A percentile compares a stretch with the other conserved stretches of the same genome.
phyloP scores from a whole-genome alignment of 2,113 vertebrate genomes.

The Australoheros scitulus region DNA sequence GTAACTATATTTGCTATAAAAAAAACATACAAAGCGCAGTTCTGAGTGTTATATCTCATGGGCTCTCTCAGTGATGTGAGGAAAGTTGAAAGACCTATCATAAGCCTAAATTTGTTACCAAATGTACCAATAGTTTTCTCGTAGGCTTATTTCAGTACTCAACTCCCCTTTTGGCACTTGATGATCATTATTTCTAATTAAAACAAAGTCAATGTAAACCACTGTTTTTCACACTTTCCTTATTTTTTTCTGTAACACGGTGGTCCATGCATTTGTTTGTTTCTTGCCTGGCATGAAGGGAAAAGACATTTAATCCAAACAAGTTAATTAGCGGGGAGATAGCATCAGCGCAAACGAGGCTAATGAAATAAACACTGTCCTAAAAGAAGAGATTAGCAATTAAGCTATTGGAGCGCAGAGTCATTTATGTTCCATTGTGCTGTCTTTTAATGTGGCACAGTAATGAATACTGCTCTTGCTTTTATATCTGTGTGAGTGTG shows the following conservation, averaged over 20 bases:
- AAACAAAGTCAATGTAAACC: not conserved
- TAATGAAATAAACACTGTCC: slow-evolving; percentile 75
- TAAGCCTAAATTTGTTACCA: not conserved
- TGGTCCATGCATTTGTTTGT: slow-evolving; percentile 33
- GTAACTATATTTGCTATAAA: not conserved
- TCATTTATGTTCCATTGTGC: slow-evolving; percentile 64
- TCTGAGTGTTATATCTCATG: not conserved
- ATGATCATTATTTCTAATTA: not conserved
- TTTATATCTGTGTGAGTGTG: not conserved
- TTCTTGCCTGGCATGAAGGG: slow-evolving; percentile 21
- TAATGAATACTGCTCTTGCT: slow-evolving; percentile 48
- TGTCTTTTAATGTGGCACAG: slow-evolving; percentile 60
- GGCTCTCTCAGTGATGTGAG: not conserved
- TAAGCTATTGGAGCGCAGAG: slow-evolving; percentile 61
- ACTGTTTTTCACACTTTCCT: not conserved
- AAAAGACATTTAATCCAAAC: slow-evolving; percentile 65
- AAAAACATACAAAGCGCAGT: not conserved
- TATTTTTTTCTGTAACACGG: not conserved
- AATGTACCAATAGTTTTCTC: not conserved
- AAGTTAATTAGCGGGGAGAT: slow-evolving; percentile 74
- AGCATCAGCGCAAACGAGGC: slow-evolving; percentile 50
- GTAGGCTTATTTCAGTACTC: not conserved
- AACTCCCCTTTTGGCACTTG: not conserved
- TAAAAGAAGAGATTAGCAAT: slow-evolving; percentile 75
- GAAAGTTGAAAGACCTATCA: not conserved